A percentile compares a stretch with the other conserved stretches of the same genome.
Conservation (phyloP, 2,113 vertebrate genomes). For the Carassius gibelio region DNA sequence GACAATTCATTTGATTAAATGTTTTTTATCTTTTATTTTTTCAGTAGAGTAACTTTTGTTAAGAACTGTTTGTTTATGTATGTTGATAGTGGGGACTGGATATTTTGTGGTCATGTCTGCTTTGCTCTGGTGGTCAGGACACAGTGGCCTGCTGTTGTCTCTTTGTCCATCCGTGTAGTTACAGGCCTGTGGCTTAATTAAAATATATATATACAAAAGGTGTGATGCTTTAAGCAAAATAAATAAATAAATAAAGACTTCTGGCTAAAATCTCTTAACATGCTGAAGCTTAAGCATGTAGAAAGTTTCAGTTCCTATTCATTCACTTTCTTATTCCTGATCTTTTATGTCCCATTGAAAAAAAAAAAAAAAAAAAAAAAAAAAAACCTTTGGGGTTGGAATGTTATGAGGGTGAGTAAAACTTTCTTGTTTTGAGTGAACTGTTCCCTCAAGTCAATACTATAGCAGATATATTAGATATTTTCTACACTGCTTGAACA, state of each 20-base stretch:
- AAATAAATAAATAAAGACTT: not conserved
- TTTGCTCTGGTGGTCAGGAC: constrained; percentile 7
- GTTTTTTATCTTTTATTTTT: no score
- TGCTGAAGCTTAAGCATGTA: not conserved
- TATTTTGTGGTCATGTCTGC: not conserved
- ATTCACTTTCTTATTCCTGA: not conserved
- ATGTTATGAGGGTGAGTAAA: not conserved
- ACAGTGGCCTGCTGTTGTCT: not conserved
- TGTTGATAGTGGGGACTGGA: no score
- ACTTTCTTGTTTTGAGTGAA: not conserved
- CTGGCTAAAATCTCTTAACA: no score
- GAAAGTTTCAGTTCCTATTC: not conserved
- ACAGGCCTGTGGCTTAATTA: not conserved
- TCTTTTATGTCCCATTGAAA: not conserved
- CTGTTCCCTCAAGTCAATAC: not conserved
- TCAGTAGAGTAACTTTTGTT: no score
- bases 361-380: not conserved
- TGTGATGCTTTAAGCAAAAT: not conserved
- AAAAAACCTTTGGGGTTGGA: not conserved
- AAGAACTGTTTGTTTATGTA: no score
- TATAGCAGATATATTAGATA: not conserved
- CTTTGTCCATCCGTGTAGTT: not conserved
- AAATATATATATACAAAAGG: not conserved
- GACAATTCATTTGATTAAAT: no score
- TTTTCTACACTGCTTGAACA: not conserved